Base-by-base conservation (phyloP, 2,888 invertebrate genomes). In the Tridacna crocea region DNA sequence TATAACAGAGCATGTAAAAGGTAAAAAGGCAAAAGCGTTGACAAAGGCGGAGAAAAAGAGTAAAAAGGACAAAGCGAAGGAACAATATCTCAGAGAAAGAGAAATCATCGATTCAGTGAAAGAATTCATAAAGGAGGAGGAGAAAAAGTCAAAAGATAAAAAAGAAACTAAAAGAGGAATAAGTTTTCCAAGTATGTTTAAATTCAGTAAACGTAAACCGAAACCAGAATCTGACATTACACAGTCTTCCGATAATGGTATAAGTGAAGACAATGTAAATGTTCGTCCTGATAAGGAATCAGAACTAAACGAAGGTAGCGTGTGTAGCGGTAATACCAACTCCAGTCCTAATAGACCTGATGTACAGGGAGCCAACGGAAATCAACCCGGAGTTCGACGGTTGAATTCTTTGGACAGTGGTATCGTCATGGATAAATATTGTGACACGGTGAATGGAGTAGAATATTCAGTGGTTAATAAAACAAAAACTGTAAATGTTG, bases 331-430 rank as follows among this genome's bases (percentile, higher is more conserved):
- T 55, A 27, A 11, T 13, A 51, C 22, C 15, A 24, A 51, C 19
- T 24, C 46, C 26, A 65, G 26, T 19, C 22, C 47, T 27, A 61
- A 1, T 0, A 22, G 13, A 51, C n/a, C 65, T 12, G 65, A 63
- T 24, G 24, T 48, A 48, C 46, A 74, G 12, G 60, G 15, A 19
- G 47, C 46, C 61, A 46, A 58, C 22, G 36, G 61, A 26, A 15
- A 51, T 60, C 72, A 68, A 55, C 36, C 60, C 63, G 68, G 68
- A 22, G 68, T 82, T 60, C 75, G 75, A 61, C 73, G 83, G 51
- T 65, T 81, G 1, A 77, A 83, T 66, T 86, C 86, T 17, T 60
- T 82, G 8, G 86, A 86, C 61, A 86, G 86, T 65, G 86, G 86
- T 24, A 83, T 86, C 46, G 86, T 81, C n/a, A 82, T 86, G 48